A percentile compares a stretch with the other conserved stretches of the same genome.
Conservation (phyloP, 2,113 vertebrate species). For the Cyphomyrus discorhynchus region DNA sequence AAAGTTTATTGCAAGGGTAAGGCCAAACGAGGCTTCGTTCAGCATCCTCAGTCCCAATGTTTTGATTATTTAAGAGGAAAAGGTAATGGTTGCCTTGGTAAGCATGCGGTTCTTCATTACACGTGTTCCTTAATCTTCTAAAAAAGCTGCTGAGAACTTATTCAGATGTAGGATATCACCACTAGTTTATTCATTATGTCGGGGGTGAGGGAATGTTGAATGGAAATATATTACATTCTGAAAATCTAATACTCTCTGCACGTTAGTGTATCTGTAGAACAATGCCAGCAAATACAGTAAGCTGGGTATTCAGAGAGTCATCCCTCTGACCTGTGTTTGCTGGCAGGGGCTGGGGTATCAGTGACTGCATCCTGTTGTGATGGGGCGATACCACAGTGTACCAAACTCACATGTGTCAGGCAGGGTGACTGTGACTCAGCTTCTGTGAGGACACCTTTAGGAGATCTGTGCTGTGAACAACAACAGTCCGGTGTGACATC, state of each 20-base stretch:
- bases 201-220: not conserved
- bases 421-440: not conserved
- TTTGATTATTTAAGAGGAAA: constrained; percentile 57
- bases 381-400: not conserved
- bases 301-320: not conserved
- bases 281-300: not conserved
- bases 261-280: not conserved
- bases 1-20: not conserved
- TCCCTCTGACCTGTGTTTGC: not conserved
- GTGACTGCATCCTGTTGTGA: not conserved
- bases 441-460: not conserved
- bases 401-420: not conserved
- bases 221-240: not conserved
- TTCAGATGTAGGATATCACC: not conserved
- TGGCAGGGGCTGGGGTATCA: not conserved
- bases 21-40: not conserved
- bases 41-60: not conserved
- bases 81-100: constrained; percentile 36
- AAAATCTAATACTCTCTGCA: not conserved
- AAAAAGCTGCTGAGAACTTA: not conserved
- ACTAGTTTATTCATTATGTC: not conserved
- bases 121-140: constrained; percentile 35
- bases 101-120: constrained; percentile 22
- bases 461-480: not conserved
- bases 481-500: not conserved